These are phyloP conservation scores for Dromaius novaehollandiae DNA, from an alignment of 2,113 vertebrate species.

Conservation along the genomic window DNA sequence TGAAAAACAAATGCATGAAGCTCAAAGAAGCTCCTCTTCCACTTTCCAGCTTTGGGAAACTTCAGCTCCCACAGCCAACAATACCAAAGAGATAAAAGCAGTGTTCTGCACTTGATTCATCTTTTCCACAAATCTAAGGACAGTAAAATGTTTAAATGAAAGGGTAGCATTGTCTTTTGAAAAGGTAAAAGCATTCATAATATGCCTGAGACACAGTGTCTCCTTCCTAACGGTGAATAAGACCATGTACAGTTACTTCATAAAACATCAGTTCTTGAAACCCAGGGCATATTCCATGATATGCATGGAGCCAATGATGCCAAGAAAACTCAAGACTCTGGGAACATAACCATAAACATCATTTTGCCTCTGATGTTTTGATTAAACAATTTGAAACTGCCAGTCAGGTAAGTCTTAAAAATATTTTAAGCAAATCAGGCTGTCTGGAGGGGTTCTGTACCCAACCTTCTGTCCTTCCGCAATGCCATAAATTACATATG, in stretches of 20 bases:
- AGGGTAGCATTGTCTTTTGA: too few species aligned
- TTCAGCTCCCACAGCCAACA: background rate
- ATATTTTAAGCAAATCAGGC: background rate
- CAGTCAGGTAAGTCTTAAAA: background rate
- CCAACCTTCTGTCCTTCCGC: background rate
- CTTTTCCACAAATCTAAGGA: background rate
- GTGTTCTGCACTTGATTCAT: background rate
- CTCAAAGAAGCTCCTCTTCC: background rate
- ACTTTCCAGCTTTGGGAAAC: background rate
- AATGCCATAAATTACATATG: background rate
- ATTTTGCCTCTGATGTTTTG: background rate
- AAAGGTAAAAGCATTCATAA: background rate
- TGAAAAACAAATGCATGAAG: background rate
- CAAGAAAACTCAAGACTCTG: background rate
- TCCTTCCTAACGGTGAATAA: background rate
- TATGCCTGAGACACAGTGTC: background rate
- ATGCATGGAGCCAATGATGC: background rate
- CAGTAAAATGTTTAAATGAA: too few species aligned
- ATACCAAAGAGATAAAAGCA: background rate
- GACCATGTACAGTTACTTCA: background rate
- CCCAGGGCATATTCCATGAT: background rate
- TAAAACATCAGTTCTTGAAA: background rate
- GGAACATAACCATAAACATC: background rate
- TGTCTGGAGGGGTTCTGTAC: background rate
- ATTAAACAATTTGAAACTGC: background rate